These are phyloP conservation scores for Hemibagrus guttatus DNA, from an alignment of 2,797 vertebrate species.

Conservation along the genomic window DNA sequence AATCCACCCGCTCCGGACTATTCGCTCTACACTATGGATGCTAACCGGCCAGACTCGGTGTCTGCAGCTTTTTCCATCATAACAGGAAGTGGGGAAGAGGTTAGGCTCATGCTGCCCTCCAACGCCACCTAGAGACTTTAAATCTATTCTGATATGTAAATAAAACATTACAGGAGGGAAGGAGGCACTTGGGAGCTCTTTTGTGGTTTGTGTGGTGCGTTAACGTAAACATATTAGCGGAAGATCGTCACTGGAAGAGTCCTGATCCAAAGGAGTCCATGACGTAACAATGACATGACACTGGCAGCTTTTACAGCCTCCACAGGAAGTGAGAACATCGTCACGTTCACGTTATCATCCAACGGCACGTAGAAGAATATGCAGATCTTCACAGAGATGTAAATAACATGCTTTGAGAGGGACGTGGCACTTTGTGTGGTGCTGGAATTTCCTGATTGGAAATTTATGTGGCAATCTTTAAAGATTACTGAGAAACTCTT, in stretches of 20 bases:
- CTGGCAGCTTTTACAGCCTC: background rate
- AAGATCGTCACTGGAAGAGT: background rate
- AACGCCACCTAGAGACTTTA: slow-evolving; percentile 64
- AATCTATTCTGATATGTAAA: slow-evolving; percentile 20
- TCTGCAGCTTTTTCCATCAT: slow-evolving; percentile 68
- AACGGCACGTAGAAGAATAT: background rate
- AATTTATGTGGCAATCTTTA: background rate
- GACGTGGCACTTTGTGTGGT: background rate
- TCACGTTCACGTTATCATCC: background rate
- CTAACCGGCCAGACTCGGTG: slow-evolving; percentile 64
- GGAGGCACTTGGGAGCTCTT: background rate
- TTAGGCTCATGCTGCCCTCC: slow-evolving; percentile 75
- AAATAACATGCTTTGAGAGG: background rate
- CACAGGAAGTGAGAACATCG: background rate
- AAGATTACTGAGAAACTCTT: background rate
- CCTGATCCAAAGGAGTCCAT: background rate
- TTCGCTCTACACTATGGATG: slow-evolving; percentile 73
- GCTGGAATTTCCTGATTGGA: background rate
- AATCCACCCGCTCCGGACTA: slow-evolving; percentile 64
- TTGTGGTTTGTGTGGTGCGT: background rate
- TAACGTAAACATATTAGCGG: background rate
- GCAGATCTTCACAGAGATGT: background rate
- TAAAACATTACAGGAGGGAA: background rate
- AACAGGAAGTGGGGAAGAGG: slow-evolving; percentile 67
- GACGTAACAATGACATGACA: background rate